Percentiles rank a stretch among this genome's conserved stretches.
These are phyloP conservation scores for Leuciscus idus DNA, from an alignment of 2,113 vertebrate genomes.

Conservation along the genomic window DNA sequence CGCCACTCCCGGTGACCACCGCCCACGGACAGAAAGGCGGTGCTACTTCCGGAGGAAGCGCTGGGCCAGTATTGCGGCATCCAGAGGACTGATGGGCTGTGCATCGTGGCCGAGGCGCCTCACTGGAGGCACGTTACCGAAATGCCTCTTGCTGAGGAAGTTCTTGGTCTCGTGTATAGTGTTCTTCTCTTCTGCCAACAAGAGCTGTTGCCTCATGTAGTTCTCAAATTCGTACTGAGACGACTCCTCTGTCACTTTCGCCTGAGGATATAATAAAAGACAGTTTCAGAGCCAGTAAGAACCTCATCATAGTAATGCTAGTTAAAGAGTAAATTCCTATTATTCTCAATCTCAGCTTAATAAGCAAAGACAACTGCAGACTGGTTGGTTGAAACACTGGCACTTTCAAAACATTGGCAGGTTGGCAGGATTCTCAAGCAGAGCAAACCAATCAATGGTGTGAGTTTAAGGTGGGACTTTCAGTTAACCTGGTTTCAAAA, in stretches of 20 bases:
- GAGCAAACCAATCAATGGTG: too few species aligned
- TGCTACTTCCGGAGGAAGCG: conserved; percentile 91
- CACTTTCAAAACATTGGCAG: not conserved
- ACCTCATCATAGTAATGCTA: not conserved
- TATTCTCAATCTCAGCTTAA: not conserved
- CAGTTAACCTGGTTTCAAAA: too few species aligned
- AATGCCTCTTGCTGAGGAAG: conserved; percentile 91
- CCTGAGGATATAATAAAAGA: conserved; percentile 72
- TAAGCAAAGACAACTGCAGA: not conserved
- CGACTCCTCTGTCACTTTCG: conserved; percentile 92
- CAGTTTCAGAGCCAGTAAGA: not conserved
- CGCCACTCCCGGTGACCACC: conserved; percentile 50
- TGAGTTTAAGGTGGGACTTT: too few species aligned
- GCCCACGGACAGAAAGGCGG: conserved; percentile 45
- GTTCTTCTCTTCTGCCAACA: conserved; percentile 98
- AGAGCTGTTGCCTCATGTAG: conserved; percentile 98
- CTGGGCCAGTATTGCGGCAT: conserved; percentile 94
- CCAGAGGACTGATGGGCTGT: conserved; percentile 93
- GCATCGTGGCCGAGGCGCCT: conserved; percentile 93
- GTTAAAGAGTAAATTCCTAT: too few species aligned
- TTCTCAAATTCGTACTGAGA: conserved; percentile 99
- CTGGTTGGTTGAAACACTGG: not conserved
- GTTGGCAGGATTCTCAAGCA: too few species aligned
- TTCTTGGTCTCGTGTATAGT: conserved; percentile 92
- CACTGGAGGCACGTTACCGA: conserved; percentile 89